Evolutionary conservation across 2,888 invertebrate genomes (phyloP).

Genomic region (Xylota sylvarum): DNA sequence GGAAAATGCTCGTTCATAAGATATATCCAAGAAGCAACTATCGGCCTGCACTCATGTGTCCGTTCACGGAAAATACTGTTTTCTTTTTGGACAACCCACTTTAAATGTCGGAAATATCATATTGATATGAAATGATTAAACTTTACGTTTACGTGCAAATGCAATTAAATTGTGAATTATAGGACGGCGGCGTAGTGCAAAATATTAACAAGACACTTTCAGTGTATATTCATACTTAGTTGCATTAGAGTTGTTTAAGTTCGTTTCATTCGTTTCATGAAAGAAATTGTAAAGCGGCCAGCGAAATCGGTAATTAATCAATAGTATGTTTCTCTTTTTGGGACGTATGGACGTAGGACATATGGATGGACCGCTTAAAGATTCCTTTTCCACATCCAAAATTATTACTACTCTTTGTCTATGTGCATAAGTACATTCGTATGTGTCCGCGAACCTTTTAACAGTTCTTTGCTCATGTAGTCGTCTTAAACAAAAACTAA

Average conservation of each 20-base stretch:
- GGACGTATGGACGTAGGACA: no score
- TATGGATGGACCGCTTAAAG: no score
- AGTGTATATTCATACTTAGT: neutral
- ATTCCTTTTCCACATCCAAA: no score
- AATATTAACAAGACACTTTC: conserved; percentile 33
- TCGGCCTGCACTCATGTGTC: neutral
- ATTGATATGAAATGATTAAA: conserved; percentile 40
- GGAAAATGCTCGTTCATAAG: conserved; percentile 17
- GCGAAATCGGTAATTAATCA: neutral
- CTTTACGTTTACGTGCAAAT: conserved; percentile 38
- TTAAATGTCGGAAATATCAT: conserved; percentile 45
- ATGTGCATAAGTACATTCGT: no score
- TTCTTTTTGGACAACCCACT: conserved; percentile 42
- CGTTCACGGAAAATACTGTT: neutral
- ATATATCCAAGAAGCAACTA: conserved; percentile 9
- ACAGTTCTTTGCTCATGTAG: no score
- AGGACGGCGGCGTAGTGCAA: conserved; percentile 14
- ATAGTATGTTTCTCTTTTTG: no score
- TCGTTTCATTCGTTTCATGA: neutral
- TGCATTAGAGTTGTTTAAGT: conserved; percentile 21
- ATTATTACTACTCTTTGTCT: no score
- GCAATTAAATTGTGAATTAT: conserved; percentile 48
- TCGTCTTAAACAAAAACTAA: no score
- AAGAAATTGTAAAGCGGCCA: neutral
- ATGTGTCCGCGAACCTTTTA: no score